phyloP scores from a whole-genome alignment of 2,888 invertebrate species.

The Selenia dentaria region DNA sequence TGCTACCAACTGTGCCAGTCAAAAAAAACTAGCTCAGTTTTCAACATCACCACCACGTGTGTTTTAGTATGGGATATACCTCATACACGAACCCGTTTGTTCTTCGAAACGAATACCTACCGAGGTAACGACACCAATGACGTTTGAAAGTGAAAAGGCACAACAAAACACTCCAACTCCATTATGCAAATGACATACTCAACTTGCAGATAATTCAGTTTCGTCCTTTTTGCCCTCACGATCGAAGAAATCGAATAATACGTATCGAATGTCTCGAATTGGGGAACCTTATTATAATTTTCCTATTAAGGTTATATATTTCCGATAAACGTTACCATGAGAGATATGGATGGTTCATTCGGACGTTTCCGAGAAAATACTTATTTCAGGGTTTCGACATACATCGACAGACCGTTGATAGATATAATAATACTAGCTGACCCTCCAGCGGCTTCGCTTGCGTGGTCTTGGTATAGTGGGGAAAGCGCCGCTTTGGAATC shows the following conservation, averaged over 20 bases:
- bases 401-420: too few relatives aligned
- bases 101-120: too few relatives aligned
- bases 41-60: too few relatives aligned
- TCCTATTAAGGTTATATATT: constrained; percentile 20
- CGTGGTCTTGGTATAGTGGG: too few relatives aligned
- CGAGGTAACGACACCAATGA: not conserved
- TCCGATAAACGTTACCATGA: constrained; percentile 8
- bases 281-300: constrained; percentile 19
- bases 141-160: constrained; percentile 4
- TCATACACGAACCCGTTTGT: too few relatives aligned
- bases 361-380: not conserved
- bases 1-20: too few relatives aligned
- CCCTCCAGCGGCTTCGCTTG: too few relatives aligned
- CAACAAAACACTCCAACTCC: constrained; percentile 5
- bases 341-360: not conserved
- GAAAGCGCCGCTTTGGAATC: too few relatives aligned
- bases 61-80: too few relatives aligned
- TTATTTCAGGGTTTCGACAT: too few relatives aligned
- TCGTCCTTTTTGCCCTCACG: constrained; percentile 13
- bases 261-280: constrained; percentile 14
- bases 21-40: too few relatives aligned
- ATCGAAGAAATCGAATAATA: constrained; percentile 17
- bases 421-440: too few relatives aligned
- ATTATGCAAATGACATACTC: constrained; percentile 8
- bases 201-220: constrained; percentile 5